Evolutionary conservation across 2,113 vertebrate genomes (phyloP).

Genomic region (Lipophrys pholis): DNA sequence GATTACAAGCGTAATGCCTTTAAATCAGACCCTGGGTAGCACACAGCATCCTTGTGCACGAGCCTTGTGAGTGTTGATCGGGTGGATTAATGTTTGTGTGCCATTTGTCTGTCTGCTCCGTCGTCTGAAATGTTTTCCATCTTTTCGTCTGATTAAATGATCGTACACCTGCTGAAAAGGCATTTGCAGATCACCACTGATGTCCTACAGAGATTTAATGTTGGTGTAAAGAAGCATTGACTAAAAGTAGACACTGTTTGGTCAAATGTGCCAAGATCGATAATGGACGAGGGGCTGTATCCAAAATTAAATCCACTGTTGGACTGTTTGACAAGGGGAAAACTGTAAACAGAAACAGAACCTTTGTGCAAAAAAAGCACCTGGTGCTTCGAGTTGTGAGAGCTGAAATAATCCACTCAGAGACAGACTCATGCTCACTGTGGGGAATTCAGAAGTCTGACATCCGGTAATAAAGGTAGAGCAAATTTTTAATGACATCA

Average conservation of each 20-base stretch:
- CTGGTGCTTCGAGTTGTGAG: slow-evolving; percentile 46
- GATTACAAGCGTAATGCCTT: slow-evolving; percentile 54
- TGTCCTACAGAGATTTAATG: not conserved
- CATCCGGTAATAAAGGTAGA: slow-evolving; percentile 17
- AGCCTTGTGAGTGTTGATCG: slow-evolving; percentile 35
- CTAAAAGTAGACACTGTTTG: too few species aligned
- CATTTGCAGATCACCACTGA: not conserved
- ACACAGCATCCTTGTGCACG: slow-evolving; percentile 47
- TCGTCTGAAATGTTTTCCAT: not conserved
- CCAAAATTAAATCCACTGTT: not conserved
- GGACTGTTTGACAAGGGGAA: not conserved
- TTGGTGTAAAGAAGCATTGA: not conserved
- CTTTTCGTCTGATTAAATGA: not conserved
- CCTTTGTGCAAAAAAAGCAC: slow-evolving; percentile 34
- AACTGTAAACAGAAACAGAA: slow-evolving; percentile 9
- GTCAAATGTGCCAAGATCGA: too few species aligned
- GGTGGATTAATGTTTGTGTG: slow-evolving; percentile 39
- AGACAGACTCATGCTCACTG: slow-evolving; percentile 31
- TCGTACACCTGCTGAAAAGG: slow-evolving; percentile 5
- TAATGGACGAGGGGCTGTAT: not conserved
- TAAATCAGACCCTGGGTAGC: slow-evolving; percentile 50
- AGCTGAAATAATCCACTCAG: slow-evolving; percentile 57
- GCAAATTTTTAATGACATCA: slow-evolving; percentile 18
- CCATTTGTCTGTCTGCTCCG: slow-evolving; percentile 6
- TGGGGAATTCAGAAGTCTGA: slow-evolving; percentile 34